Conservation (phyloP, 2,797 vertebrate species). For the Hemibagrus guttatus region DNA sequence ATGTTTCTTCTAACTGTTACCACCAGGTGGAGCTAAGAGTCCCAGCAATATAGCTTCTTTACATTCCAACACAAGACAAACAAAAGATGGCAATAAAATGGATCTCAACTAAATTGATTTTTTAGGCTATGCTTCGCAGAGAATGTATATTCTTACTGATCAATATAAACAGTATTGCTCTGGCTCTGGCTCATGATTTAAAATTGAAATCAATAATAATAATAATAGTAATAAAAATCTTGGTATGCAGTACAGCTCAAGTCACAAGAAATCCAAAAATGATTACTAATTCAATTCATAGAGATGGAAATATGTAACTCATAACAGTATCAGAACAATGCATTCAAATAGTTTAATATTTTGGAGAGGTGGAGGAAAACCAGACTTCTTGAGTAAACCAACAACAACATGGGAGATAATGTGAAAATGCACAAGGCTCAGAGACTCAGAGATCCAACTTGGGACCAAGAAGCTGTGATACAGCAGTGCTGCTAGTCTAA, state of each 20-base stretch:
- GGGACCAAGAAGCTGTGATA: not conserved
- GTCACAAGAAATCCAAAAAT: not conserved
- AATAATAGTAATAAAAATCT: not conserved
- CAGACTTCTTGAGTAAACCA: not conserved
- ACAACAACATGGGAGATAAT: not conserved
- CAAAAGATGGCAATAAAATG: not conserved
- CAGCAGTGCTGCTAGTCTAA: not conserved
- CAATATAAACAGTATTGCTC: not conserved
- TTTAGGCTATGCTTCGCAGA: not conserved
- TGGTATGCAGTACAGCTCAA: not conserved
- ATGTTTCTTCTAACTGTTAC: not conserved
- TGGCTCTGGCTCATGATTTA: not conserved
- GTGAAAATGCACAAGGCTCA: not conserved
- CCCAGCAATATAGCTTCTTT: not conserved
- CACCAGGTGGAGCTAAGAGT: slow-evolving; percentile 48
- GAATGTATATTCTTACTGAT: not conserved
- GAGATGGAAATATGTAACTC: not conserved
- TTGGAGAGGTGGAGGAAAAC: not conserved
- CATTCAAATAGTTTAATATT: not conserved
- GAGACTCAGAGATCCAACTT: not conserved
- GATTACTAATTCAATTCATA: not conserved
- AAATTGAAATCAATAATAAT: not conserved
- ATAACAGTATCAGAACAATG: not conserved
- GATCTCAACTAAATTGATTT: not conserved
- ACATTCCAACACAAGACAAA: not conserved